Evolutionary conservation across 2,113 vertebrate species (phyloP).

Genomic region (Mola mola): DNA sequence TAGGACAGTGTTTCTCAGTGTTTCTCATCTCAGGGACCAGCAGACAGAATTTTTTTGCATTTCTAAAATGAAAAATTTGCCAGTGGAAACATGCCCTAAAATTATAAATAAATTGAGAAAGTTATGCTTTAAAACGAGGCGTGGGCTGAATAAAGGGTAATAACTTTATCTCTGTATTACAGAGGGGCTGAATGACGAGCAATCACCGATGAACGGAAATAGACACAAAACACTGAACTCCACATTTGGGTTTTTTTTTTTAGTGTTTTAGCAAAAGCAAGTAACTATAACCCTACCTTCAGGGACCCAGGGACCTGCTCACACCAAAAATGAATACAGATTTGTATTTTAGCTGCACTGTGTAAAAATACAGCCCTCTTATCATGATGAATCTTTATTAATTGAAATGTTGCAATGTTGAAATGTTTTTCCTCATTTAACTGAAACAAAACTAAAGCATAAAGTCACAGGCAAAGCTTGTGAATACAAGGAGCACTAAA

Average conservation of each 20-base stretch:
- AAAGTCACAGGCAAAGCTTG: too few species aligned
- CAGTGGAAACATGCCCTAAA: slow-evolving; percentile 10
- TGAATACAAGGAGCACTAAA: too few species aligned
- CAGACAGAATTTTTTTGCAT: neutral
- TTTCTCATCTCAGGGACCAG: slow-evolving; percentile 54
- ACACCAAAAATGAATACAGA: slow-evolving; percentile 49
- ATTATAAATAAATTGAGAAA: slow-evolving; percentile 13
- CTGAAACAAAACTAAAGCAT: too few species aligned
- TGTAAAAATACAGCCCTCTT: slow-evolving; percentile 28
- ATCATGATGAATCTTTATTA: slow-evolving; percentile 46
- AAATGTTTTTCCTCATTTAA: neutral
- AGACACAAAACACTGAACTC: slow-evolving; percentile 37
- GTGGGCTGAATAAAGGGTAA: slow-evolving; percentile 11
- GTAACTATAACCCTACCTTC: slow-evolving; percentile 51
- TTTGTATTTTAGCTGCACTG: slow-evolving; percentile 42
- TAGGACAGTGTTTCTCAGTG: slow-evolving; percentile 53
- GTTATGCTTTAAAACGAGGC: slow-evolving; percentile 19
- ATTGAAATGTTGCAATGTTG: too few species aligned
- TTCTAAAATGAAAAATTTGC: slow-evolving; percentile 16
- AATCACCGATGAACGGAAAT: slow-evolving; percentile 32
- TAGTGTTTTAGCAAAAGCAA: slow-evolving; percentile 52
- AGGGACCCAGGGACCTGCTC: slow-evolving; percentile 58
- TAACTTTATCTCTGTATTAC: neutral
- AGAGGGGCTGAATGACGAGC: slow-evolving; percentile 22
- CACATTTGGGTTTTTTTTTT: slow-evolving; percentile 39